Base-by-base conservation (phyloP, 2,888 invertebrate genomes). In the Lycocerus yunnanus region DNA sequence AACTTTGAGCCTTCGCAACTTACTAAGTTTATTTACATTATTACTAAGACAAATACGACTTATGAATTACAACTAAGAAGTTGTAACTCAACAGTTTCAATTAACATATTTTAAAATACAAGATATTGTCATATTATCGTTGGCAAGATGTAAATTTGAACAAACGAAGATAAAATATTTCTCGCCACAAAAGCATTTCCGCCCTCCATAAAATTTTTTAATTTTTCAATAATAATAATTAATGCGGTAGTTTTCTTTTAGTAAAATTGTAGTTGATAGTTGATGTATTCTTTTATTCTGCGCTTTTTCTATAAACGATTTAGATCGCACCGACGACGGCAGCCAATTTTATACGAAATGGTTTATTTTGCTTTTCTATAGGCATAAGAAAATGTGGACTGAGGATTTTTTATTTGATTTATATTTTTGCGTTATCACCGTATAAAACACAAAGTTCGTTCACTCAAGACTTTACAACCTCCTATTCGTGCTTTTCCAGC, bases 231-330 rank as follows among this genome's bases (percentile, higher is more conserved):
- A 1, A 11, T 21, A 1, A 11, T 2, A 43, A n/a, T 43, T 6
- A n/a, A 6, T n/a, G n/a, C 5, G 6, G 6, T 8, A n/a, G 43
- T n/a, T n/a, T n/a, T n/a, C n/a, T n/a, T 43, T n/a, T 73, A 76
- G 78, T 77, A 77, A 77, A 78, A 78, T 74, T 77, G 74, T 79
- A 77, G 68, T 73, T 75, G 75, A 76, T 77, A 76, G 72, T 76
- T 78, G 77, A 77, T 76, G 78, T 79, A 78, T 80, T 79, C 78
- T 78, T 80, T 80, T 80, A 80, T 80, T 80, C 80, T 78, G 76
- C 77, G 75, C 78, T 76, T 78, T 79, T 80, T 79, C 77, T 79
- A 77, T 79, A 77, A 80, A 74, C 76, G 75, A 78, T 78, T 75
- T 72, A 63, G 76, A 79, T 73, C 72, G 71, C 72, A 68, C 73